Evolutionary conservation across 2,888 invertebrate species (phyloP).

Genomic region (Leucophenga montana): DNA sequence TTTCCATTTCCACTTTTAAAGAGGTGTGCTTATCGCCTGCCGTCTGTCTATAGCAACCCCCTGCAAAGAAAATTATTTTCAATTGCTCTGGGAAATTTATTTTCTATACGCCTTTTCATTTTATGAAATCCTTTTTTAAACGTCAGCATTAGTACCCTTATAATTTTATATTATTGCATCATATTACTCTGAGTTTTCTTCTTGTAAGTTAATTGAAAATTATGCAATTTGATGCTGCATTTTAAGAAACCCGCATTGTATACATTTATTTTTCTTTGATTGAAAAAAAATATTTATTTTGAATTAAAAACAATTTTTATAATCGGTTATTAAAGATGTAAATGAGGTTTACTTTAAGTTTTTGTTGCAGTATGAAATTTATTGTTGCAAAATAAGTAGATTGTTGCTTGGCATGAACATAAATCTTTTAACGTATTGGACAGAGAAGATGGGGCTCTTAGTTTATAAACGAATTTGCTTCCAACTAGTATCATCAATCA

Average conservation of each 20-base stretch:
- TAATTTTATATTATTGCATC: conserved; percentile 10
- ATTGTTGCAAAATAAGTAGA: too few relatives aligned
- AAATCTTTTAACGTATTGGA: too few relatives aligned
- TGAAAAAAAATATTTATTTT: conserved; percentile 64
- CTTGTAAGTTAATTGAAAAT: conserved; percentile 29
- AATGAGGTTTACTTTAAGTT: too few relatives aligned
- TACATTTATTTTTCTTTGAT: conserved; percentile 44
- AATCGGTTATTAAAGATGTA: neutral
- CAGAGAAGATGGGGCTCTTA: too few relatives aligned
- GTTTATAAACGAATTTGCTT: too few relatives aligned
- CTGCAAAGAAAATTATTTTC: conserved; percentile 9
- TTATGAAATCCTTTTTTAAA: conserved; percentile 16
- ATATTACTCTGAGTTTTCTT: conserved; percentile 1
- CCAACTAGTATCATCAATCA: too few relatives aligned
- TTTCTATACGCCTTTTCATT: too few relatives aligned
- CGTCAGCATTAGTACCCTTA: conserved; percentile 5
- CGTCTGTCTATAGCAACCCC: neutral
- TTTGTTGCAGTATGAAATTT: too few relatives aligned
- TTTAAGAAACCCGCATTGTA: conserved; percentile 48
- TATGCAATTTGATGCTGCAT: conserved; percentile 19
- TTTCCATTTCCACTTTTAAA: too few relatives aligned
- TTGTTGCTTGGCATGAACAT: too few relatives aligned
- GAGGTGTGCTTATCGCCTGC: too few relatives aligned
- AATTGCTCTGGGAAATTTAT: conserved; percentile 21
- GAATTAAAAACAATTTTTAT: conserved; percentile 41